Conservation (phyloP, 2,797 vertebrate species). For the Mus caroli region DNA sequence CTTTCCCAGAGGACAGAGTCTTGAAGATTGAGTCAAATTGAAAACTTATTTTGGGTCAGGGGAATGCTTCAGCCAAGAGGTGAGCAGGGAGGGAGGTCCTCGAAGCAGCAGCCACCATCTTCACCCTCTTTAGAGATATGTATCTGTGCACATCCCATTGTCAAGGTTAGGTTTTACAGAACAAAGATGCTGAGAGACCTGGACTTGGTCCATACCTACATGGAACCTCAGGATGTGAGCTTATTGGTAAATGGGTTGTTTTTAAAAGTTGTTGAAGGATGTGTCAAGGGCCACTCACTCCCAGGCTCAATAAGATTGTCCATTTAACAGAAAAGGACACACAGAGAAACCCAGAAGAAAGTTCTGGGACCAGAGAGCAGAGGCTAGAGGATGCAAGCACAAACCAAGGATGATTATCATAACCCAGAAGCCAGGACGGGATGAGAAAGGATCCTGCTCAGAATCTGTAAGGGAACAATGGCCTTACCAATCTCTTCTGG, state of each 20-base stretch:
- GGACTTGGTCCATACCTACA: neutral
- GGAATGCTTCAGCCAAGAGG: neutral
- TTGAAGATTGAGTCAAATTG: neutral
- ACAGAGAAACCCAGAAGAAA: neutral
- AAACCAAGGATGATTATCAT: neutral
- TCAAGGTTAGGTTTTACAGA: neutral
- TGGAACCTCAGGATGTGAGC: neutral
- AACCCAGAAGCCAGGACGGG: neutral
- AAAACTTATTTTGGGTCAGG: neutral
- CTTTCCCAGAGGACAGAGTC: neutral
- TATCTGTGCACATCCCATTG: neutral
- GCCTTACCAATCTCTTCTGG: neutral
- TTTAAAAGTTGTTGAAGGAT: neutral
- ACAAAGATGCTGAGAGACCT: neutral
- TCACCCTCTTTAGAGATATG: fast-evolving
- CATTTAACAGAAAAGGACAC: neutral
- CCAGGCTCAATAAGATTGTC: neutral
- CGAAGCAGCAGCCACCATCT: neutral
- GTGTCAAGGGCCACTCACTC: neutral
- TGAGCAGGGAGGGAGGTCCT: fast-evolving
- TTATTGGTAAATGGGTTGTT: neutral
- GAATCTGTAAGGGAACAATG: fast-evolving
- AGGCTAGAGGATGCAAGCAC: fast-evolving
- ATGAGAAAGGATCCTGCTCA: neutral
- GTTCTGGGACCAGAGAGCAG: neutral